Percentiles rank a stretch among this genome's conserved stretches.
Evolutionary conservation across 2,113 vertebrate species (phyloP).

Genomic region (Montifringilla adamsi): DNA sequence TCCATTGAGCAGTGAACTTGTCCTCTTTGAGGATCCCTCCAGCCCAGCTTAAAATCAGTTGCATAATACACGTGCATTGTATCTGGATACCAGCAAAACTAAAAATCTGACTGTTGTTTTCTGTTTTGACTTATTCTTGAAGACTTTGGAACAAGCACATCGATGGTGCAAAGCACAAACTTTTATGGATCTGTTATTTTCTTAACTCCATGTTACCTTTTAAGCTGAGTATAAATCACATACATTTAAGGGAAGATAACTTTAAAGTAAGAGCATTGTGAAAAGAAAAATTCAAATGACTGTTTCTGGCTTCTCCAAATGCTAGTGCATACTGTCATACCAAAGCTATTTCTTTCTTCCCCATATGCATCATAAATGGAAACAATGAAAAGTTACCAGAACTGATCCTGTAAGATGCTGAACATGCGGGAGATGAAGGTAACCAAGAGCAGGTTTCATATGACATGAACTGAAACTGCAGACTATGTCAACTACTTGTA

Average conservation of each 20-base stretch:
- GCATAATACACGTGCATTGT: not conserved
- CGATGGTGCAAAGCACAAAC: not conserved
- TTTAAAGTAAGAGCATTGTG: not conserved
- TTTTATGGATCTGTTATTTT: not conserved
- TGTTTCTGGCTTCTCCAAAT: not conserved
- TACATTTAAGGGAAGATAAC: not conserved
- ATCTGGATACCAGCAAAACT: not conserved
- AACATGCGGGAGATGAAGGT: not conserved
- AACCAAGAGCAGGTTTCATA: not conserved
- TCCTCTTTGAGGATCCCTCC: not conserved
- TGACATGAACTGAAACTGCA: conserved; percentile 1
- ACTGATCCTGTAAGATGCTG: not conserved
- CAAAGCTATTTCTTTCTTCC: not conserved
- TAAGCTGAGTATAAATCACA: not conserved
- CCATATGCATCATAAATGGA: not conserved
- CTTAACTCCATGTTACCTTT: not conserved
- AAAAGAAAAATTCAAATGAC: not conserved
- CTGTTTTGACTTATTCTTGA: not conserved
- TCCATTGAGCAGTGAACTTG: not conserved
- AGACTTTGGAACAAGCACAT: not conserved
- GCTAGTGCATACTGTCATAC: not conserved
- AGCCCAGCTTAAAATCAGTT: not conserved
- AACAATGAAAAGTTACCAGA: not conserved
- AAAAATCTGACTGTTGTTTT: not conserved
- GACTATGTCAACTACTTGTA: not conserved